Evolutionary conservation across 2,113 vertebrate species (phyloP), one percentile per base, ranked within the genome.

Genomic region (Istiophorus platypterus): DNA sequence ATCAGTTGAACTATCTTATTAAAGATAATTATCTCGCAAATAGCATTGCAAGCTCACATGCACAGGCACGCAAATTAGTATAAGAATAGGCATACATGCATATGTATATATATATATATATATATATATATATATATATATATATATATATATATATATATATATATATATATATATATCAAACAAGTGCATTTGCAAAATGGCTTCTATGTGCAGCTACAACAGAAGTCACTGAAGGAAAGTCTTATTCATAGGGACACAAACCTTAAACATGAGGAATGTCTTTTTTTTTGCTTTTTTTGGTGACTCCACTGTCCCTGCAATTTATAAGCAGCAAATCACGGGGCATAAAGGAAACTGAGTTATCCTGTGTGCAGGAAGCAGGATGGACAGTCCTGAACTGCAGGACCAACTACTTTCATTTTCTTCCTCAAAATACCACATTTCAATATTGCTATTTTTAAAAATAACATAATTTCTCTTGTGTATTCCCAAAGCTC

Each of bases 171-270:
- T 24, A 24, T 66, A 57, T 63, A 71, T 71, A 68, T 82, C 68
- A 84, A 82, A 41, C 29, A 37, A 51, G 52, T 51, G 45, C 9
- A 5, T 52, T n/a, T 54, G 41, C 7, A 62, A 65, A 68, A 76
- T 22, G 41, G 58, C 24, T 24, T 20, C 22, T 63, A 22, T 67
- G 71, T 79, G 39, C 41, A 45, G 42, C 20, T 39, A 31, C 13
- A 63, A 51, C 31, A 45, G 17, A 57, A 45, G 34, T 52, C 64
- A n/a, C 14, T 76, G 62, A 85, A 68, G 68, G 22, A 76, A 71
- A 54, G 12, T n/a, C 42, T 1, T 26, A 26, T 66, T 74, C n/a
- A 27, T 47, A 17, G 9, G 7, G 34, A 5, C 7, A 31, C 27
- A 41, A 11, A 24, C 47, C 47, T 15, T n/a, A 2, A 54, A 51